Base-by-base conservation (phyloP, 2,113 vertebrate species). In the Solea senegalensis region DNA sequence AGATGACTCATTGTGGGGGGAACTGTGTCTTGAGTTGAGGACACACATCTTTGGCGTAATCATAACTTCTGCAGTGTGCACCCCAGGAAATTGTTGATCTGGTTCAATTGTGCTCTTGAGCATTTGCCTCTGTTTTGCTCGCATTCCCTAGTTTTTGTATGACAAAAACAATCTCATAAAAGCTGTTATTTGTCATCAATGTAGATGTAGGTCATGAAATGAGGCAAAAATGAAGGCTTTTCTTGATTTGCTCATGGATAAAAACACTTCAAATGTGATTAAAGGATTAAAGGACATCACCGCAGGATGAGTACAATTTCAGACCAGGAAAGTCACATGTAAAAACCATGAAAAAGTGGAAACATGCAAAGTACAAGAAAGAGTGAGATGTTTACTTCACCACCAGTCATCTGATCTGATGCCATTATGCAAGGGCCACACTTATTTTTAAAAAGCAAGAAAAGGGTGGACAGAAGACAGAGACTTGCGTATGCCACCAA, bases 1-100 rank as follows among this genome's bases (percentile, higher is more conserved):
- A 94, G 86, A 91, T 91, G 83, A 91, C 83, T 84, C 88, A 92
- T 92, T 94, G 92, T 93, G 62, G 73, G 74, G 21, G 21, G 27
- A 51, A 70, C 4, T 61, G 57, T 66, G 69, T 83, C 43, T 73
- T 66, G 67, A 65, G 57, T 59, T 73, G 71, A 75, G 71, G 57
- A 69, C 72, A 52, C 45, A 54, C 41, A 12, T 74, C 56, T 78
- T 7, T 4, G 78, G 58, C 66, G 78, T 72, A 86, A 82, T 63
- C 70, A 71, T 74, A 76, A 78, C 73, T 80, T 71, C 80, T 82
- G 59, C 65, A 53, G 61, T 45, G 43, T 34, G 51, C 34, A 39
- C 13, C 54, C 27, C 21, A 46, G 21, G 21, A 15, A 78, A 55
- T 45, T 70, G 54, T 69, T 48, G 48, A 60, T 41, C n/a, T 14